These are phyloP conservation scores for Psammodynastes pulverulentus DNA, from an alignment of 2,113 vertebrate genomes.

Conservation along the genomic window DNA sequence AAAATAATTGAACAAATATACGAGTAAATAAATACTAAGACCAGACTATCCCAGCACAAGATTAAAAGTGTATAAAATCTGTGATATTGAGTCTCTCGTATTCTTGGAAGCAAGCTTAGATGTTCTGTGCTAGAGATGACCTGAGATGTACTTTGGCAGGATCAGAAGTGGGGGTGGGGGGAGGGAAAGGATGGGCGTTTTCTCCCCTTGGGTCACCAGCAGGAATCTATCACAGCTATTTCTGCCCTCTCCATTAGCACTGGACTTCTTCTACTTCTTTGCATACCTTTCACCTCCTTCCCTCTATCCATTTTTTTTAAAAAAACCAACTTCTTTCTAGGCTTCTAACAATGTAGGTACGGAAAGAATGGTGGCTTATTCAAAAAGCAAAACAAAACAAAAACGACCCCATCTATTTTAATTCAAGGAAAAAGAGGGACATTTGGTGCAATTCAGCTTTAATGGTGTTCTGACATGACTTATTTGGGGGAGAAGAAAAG, in stretches of 20 bases:
- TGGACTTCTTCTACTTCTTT: background rate
- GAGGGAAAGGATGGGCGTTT: too few relatives aligned
- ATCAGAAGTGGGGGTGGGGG: background rate
- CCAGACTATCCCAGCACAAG: background rate
- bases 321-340: background rate
- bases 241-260: background rate
- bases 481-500: background rate
- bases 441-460: background rate
- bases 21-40: background rate
- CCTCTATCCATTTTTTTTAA: background rate
- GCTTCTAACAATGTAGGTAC: background rate
- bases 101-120: background rate
- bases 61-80: background rate
- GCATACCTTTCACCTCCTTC: background rate
- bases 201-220: background rate
- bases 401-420: background rate
- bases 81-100: background rate
- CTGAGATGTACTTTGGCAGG: background rate
- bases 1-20: background rate
- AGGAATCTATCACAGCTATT: background rate
- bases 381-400: background rate
- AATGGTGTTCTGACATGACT: background rate
- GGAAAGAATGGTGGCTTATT: background rate
- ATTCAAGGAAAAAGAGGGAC: background rate
- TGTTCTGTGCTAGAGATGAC: background rate